Percentiles rank a stretch among this genome's conserved stretches.
These are phyloP conservation scores for Cheilosia pagana DNA, from an alignment of 2,888 invertebrate species.

Conservation along the genomic window DNA sequence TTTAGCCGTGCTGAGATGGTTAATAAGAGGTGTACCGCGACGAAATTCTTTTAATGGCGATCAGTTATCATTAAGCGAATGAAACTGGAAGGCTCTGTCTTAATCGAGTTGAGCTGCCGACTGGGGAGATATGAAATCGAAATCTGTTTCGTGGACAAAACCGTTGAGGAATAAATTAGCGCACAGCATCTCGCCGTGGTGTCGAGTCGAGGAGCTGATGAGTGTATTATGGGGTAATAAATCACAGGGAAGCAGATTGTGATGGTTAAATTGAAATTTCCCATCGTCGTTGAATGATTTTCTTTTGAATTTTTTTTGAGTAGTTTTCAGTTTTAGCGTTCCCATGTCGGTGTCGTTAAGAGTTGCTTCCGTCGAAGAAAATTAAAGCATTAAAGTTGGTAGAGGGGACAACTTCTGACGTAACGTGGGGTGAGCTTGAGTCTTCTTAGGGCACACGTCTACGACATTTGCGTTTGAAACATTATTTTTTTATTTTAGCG, in stretches of 20 bases:
- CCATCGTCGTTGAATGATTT: background rate
- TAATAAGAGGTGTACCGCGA: slow-evolving; percentile 61
- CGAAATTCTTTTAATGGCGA: slow-evolving; percentile 55
- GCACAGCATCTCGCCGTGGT: background rate
- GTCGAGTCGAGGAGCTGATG: slow-evolving; percentile 33
- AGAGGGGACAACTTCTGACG: background rate
- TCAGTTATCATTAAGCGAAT: slow-evolving; percentile 56
- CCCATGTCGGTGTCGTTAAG: background rate
- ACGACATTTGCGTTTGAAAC: no score
- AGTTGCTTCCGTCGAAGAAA: no score
- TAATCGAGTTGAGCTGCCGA: slow-evolving; percentile 26
- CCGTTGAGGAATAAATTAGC: slow-evolving; percentile 50
- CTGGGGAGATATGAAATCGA: slow-evolving; percentile 49
- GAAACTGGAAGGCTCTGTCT: slow-evolving; percentile 10
- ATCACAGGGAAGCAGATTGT: slow-evolving; percentile 8
- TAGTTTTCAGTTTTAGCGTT: background rate
- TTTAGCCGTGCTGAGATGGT: slow-evolving; percentile 45
- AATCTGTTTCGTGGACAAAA: slow-evolving; percentile 26
- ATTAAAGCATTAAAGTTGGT: no score
- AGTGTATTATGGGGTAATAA: slow-evolving; percentile 34
- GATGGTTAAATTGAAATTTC: background rate
- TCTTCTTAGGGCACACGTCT: no score
- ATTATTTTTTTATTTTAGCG: no score
- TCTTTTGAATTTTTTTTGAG: background rate
- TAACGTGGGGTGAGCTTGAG: no score